These are phyloP conservation scores for Malthinus seriepunctatus DNA, from an alignment of 2,888 invertebrate species.

Conservation along the genomic window DNA sequence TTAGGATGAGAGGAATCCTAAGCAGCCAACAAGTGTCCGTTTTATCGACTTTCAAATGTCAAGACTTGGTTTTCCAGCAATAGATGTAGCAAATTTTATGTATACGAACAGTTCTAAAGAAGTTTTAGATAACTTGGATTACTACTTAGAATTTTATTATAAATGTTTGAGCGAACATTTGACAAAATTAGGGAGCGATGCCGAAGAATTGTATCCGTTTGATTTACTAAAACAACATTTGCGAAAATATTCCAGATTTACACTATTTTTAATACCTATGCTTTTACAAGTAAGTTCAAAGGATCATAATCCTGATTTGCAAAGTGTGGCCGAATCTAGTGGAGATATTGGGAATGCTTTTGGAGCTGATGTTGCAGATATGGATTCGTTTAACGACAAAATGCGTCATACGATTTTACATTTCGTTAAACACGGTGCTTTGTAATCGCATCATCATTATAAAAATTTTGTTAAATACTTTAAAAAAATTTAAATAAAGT, in stretches of 20 bases:
- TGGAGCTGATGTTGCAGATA: constrained; percentile 15
- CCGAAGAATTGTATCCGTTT: constrained; percentile 33
- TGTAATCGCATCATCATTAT: constrained; percentile 4
- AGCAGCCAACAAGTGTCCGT: constrained; percentile 34
- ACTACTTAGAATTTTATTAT: constrained; percentile 38
- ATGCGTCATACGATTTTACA: constrained; percentile 26
- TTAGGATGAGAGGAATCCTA: constrained; percentile 25
- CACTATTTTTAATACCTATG: background rate
- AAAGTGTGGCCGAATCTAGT: constrained; percentile 19
- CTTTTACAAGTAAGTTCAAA: background rate
- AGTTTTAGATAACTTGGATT: constrained; percentile 10
- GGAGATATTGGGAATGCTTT: constrained; percentile 18
- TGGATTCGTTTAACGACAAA: constrained; percentile 26
- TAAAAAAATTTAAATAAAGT: no score
- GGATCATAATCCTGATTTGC: constrained; percentile 27
- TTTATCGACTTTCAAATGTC: constrained; percentile 42
- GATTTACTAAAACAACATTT: constrained; percentile 16
- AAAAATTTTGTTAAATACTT: no score
- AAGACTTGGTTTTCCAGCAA: constrained; percentile 29
- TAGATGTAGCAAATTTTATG: constrained; percentile 39
- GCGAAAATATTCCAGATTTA: constrained; percentile 16
- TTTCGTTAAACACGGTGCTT: constrained; percentile 22
- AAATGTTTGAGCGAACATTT: constrained; percentile 31
- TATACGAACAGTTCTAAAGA: constrained; percentile 30
- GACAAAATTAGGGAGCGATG: constrained; percentile 35